Evolutionary conservation across 2,888 invertebrate species (phyloP).

Genomic region (Timandra comae): DNA sequence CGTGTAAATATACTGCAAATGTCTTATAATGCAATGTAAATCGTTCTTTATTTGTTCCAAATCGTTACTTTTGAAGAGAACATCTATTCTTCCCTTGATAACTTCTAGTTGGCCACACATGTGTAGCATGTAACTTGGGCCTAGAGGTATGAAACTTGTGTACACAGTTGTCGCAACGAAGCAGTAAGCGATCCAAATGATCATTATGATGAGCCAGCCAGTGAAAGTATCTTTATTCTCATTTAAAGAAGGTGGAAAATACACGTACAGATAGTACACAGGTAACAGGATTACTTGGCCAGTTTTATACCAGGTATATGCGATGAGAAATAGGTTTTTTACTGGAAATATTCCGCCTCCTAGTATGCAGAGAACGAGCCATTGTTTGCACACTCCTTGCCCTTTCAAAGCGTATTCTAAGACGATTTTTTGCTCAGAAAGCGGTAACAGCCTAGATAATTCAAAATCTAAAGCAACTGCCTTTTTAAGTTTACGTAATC

Average conservation of each 20-base stretch:
- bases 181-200: constrained; percentile 13
- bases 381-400: constrained; percentile 27
- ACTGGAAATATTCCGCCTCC: constrained; percentile 14
- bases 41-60: constrained; percentile 18
- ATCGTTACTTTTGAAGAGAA: constrained; percentile 25
- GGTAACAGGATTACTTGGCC: constrained; percentile 26
- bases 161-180: constrained; percentile 26
- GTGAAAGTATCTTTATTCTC: constrained; percentile 21
- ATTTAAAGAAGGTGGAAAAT: constrained; percentile 30
- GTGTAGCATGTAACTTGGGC: constrained; percentile 44
- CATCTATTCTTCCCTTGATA: constrained; percentile 24
- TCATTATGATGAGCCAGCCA: constrained; percentile 18
- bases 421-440: constrained; percentile 26
- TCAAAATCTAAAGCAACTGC: constrained; percentile 33
- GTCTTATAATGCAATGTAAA: constrained; percentile 25
- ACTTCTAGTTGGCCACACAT: constrained; percentile 44
- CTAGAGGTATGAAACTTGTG: constrained; percentile 36
- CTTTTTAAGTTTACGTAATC: too few relatives aligned
- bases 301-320: constrained; percentile 20
- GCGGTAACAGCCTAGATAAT: constrained; percentile 11
- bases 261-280: constrained; percentile 25
- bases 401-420: constrained; percentile 26
- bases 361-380: constrained; percentile 16
- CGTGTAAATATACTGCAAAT: constrained; percentile 32
- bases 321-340: constrained; percentile 21